A percentile compares a stretch with the other conserved stretches of the same genome.
Evolutionary conservation across 2,797 vertebrate genomes (phyloP).

Genomic region (Aselliscus stoliczkanus): DNA sequence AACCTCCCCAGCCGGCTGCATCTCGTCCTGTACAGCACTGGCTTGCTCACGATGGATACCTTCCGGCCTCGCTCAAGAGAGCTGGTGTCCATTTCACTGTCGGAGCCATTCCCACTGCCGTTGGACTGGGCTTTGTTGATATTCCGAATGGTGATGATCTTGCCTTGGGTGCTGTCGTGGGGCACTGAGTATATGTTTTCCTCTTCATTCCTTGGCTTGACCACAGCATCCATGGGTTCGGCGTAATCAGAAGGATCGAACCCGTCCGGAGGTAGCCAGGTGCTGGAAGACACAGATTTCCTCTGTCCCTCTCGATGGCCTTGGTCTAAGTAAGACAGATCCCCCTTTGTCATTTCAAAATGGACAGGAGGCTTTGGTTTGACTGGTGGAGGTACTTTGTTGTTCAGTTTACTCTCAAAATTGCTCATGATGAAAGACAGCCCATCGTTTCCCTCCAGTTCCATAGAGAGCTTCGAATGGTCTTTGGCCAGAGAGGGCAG

Average conservation of each 20-base stretch:
- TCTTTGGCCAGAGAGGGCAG: conserved; percentile 83
- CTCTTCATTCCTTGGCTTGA: conserved; percentile 90
- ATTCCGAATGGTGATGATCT: conserved; percentile 97
- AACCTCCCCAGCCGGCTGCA: conserved; percentile 93
- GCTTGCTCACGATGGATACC: conserved; percentile 88
- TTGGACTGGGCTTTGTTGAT: conserved; percentile 94
- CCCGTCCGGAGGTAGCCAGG: conserved; percentile 89
- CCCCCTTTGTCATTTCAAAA: conserved; percentile 90
- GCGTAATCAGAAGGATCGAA: conserved; percentile 98
- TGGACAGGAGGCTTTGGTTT: conserved; percentile 93
- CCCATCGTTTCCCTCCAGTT: conserved; percentile 89
- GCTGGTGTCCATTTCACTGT: conserved; percentile 95
- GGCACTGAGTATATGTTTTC: conserved; percentile 98
- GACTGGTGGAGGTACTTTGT: conserved; percentile 93
- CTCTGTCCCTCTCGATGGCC: conserved; percentile 85
- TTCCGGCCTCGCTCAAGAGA: conserved; percentile 92
- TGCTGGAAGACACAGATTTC: conserved; percentile 88
- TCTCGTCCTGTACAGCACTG: conserved; percentile 90
- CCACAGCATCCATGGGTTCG: conserved; percentile 95
- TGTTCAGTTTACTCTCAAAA: conserved; percentile 93
- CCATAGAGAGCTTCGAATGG: conserved; percentile 87
- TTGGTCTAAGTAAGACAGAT: conserved; percentile 88
- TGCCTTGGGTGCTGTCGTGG: conserved; percentile 97
- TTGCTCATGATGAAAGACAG: conserved; percentile 88
- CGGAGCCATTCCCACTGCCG: conserved; percentile 93